Evolutionary conservation across 2,113 vertebrate genomes (phyloP).

Genomic region (Eulemur macaco): DNA sequence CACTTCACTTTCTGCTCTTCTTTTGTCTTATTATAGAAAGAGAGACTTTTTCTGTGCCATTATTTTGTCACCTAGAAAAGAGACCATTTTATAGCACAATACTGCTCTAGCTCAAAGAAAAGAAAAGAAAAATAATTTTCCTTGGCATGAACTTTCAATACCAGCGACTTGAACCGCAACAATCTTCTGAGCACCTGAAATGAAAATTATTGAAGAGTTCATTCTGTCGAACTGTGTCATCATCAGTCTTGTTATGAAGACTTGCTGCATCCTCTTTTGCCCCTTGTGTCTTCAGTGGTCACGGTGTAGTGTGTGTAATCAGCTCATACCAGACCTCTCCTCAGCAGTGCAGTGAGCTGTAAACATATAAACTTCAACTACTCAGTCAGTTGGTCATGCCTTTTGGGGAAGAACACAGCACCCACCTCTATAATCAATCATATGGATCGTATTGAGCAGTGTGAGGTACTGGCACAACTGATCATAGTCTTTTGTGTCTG

Average conservation of each 20-base stretch:
- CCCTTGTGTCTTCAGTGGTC: not conserved
- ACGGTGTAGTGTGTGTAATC: not conserved
- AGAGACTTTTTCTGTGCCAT: not conserved
- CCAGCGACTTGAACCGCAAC: not conserved
- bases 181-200: not conserved
- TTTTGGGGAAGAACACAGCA: not conserved
- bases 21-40: not conserved
- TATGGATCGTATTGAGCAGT: rapidly evolving
- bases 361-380: not conserved
- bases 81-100: not conserved
- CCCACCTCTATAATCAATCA: rapidly evolving
- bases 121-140: not conserved
- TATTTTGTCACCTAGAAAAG: not conserved
- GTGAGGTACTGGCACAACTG: rapidly evolving
- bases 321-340: not conserved
- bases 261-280: not conserved
- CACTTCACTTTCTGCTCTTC: not conserved
- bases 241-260: not conserved
- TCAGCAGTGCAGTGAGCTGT: not conserved
- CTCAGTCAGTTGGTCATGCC: rapidly evolving
- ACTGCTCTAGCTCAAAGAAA: not conserved
- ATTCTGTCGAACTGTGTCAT: not conserved
- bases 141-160: not conserved
- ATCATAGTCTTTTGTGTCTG: not conserved
- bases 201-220: not conserved